phyloP scores from a whole-genome alignment of 2,113 vertebrate genomes.

The Sphaerodactylus townsendi region DNA sequence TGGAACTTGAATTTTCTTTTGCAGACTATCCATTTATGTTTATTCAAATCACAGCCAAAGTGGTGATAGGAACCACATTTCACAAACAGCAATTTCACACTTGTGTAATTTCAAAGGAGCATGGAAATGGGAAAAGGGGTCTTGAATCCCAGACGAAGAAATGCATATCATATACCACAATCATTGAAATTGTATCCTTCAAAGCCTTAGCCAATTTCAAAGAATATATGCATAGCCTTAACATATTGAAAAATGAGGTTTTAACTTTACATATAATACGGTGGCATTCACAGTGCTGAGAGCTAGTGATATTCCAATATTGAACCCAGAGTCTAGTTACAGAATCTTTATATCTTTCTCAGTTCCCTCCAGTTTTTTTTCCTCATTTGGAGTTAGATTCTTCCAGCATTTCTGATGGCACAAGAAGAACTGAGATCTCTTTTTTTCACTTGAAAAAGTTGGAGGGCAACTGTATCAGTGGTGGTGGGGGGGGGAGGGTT shows the following conservation, averaged over 20 bases:
- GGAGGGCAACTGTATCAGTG: no score
- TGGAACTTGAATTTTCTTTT: neutral
- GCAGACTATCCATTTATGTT: slow-evolving; percentile 3
- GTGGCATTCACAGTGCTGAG: neutral
- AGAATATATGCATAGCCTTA: neutral
- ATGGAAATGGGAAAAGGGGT: neutral
- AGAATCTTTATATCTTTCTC: neutral
- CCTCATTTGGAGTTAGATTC: no score
- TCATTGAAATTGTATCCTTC: slow-evolving; percentile 10
- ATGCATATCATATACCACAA: neutral
- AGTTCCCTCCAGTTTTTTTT: no score
- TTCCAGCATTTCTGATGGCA: no score
- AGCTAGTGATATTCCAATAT: neutral
- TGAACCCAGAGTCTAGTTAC: neutral
- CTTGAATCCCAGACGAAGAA: neutral
- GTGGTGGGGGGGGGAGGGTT: no score
- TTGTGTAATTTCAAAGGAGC: slow-evolving; percentile 17
- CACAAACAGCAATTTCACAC: slow-evolving; percentile 19
- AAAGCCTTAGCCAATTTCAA: slow-evolving; percentile 10
- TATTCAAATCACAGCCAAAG: slow-evolving; percentile 14
- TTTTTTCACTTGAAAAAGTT: no score
- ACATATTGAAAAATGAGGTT: neutral
- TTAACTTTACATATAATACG: neutral
- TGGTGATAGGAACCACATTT: slow-evolving; percentile 1
- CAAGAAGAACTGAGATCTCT: no score